A percentile compares a stretch with the other conserved stretches of the same genome.
These are phyloP conservation scores for Hyperopisus bebe DNA, from an alignment of 2,113 vertebrate genomes.

Conservation along the genomic window DNA sequence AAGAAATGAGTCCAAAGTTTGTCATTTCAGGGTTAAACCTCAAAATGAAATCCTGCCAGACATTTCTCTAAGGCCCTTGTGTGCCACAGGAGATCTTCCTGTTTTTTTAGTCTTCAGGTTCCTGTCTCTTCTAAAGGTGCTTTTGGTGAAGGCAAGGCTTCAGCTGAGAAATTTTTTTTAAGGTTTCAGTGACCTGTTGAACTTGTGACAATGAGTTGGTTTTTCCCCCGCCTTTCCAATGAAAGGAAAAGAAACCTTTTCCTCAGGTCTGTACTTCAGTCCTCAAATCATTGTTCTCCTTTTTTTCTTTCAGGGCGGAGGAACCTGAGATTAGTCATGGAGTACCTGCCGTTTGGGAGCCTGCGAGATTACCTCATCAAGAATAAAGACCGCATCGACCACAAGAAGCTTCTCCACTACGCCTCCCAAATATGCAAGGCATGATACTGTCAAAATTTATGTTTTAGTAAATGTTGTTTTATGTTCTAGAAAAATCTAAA, in stretches of 20 bases:
- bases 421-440: slow-evolving; percentile 96
- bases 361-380: slow-evolving; percentile 93
- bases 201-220: background rate
- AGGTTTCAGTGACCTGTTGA: background rate
- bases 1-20: background rate
- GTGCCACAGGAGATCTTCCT: background rate
- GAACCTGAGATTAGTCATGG: slow-evolving; percentile 93
- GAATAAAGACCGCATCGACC: slow-evolving; percentile 83
- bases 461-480: background rate
- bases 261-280: background rate
- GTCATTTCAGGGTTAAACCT: background rate
- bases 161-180: background rate
- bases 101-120: background rate
- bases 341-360: slow-evolving; percentile 91
- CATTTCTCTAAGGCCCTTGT: background rate
- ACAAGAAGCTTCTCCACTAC: slow-evolving; percentile 85
- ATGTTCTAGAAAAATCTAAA: background rate
- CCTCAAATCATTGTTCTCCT: background rate
- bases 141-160: background rate
- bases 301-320: slow-evolving; percentile 62
- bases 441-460: slow-evolving; percentile 16
- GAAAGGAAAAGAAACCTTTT: background rate
- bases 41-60: background rate
- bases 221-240: background rate
- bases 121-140: background rate